Evolutionary conservation across 2,888 invertebrate species (phyloP).

Genomic region (Mylabris sibirica): DNA sequence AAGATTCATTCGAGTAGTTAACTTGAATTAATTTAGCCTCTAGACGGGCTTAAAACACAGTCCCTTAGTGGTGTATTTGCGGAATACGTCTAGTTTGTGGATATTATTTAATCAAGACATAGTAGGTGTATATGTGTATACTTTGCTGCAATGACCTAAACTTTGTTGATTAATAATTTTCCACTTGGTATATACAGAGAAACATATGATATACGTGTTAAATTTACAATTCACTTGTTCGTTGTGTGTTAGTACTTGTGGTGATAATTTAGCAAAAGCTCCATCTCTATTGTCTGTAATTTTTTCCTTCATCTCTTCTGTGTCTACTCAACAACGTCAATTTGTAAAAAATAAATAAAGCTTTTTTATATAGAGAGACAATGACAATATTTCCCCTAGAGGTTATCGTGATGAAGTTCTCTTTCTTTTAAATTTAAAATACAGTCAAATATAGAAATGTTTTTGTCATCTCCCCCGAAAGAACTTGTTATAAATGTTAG

Average conservation of each 20-base stretch:
- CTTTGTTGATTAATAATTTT: conserved; percentile 22
- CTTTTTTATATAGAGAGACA: not conserved
- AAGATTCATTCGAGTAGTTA: not conserved
- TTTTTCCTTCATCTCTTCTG: not conserved
- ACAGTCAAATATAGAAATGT: not conserved
- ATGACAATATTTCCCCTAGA: not conserved
- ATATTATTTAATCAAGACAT: conserved; percentile 28
- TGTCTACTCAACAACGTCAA: not conserved
- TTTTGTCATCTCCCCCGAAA: too few relatives aligned
- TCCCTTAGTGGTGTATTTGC: not conserved
- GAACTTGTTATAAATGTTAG: not conserved
- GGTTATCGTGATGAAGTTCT: not conserved
- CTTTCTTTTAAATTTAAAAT: not conserved
- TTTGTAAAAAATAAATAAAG: not conserved
- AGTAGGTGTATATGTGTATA: conserved; percentile 20
- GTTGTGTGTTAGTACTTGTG: not conserved
- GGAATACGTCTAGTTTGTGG: not conserved
- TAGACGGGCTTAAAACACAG: not conserved
- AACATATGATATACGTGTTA: not conserved
- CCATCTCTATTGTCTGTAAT: too few relatives aligned
- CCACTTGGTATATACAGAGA: conserved; percentile 11
- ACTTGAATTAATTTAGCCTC: not conserved
- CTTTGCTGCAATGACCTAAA: conserved; percentile 21
- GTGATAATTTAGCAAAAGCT: too few relatives aligned
- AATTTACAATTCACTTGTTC: not conserved